phyloP scores from a whole-genome alignment of 1,140 invertebrate species.

The Lepidurus arcticus region DNA sequence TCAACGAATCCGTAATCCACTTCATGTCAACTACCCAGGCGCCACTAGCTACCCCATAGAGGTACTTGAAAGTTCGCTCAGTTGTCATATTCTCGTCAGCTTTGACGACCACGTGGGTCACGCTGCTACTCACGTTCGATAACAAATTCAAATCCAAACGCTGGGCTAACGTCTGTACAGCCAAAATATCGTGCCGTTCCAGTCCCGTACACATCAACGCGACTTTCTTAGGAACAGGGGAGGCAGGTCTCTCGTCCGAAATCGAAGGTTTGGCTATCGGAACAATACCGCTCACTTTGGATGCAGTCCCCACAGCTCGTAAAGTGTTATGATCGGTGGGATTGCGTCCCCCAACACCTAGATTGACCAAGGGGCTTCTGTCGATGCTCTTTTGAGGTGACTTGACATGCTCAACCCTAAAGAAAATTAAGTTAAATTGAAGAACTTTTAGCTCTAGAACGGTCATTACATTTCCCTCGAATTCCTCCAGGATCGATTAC shows the following conservation, averaged over 20 bases:
- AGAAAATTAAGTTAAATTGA: not conserved
- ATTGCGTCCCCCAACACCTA: not conserved
- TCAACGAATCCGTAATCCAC: conserved; percentile 1
- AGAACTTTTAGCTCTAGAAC: not conserved
- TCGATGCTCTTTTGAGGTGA: not conserved
- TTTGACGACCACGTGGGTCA: not conserved
- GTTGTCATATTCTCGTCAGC: not conserved
- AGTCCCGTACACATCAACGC: not conserved
- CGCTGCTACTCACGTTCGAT: not conserved
- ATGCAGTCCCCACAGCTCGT: not conserved
- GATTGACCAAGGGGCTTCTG: not conserved
- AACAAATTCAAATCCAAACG: not conserved
- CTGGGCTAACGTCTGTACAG: not conserved
- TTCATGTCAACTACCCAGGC: conserved; percentile 10
- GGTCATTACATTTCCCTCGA: not conserved
- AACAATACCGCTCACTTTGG: not conserved
- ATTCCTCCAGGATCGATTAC: not conserved
- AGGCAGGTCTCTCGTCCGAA: not conserved
- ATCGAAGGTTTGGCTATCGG: not conserved
- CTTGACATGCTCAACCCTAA: not conserved
- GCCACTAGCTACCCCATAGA: not conserved
- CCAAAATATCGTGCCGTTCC: not conserved
- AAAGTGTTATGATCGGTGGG: not conserved
- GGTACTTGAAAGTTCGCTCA: not conserved
- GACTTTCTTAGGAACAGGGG: not conserved